Conservation (phyloP, 2,888 invertebrate species). For the Cancer borealis region DNA sequence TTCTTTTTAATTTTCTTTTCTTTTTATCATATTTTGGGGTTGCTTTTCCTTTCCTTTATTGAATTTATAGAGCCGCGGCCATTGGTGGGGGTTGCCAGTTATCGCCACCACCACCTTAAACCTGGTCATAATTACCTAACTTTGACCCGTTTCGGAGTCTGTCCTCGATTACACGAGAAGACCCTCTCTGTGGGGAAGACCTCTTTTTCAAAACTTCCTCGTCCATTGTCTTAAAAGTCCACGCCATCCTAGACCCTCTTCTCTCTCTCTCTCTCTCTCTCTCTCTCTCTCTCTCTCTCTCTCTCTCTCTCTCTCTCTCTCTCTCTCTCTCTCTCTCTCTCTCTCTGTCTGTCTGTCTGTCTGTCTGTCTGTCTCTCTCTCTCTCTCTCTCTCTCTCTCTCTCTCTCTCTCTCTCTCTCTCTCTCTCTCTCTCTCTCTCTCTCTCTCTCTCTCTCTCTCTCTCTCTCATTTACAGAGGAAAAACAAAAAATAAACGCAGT, state of each 20-base stretch:
- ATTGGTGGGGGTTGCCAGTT: neutral
- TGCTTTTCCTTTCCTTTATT: neutral
- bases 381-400: too few relatives aligned
- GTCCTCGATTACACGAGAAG: neutral
- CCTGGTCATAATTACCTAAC: neutral
- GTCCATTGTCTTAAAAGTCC: constrained; percentile 20
- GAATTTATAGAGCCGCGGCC: neutral
- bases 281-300: too few relatives aligned
- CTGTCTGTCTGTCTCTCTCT: too few relatives aligned
- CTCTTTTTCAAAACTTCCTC: neutral
- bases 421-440: too few relatives aligned
- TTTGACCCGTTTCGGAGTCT: neutral
- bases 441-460: too few relatives aligned
- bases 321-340: neutral
- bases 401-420: too few relatives aligned
- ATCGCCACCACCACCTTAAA: neutral
- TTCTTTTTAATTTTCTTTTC: too few relatives aligned
- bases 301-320: too few relatives aligned
- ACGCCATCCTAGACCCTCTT: neutral
- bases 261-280: too few relatives aligned
- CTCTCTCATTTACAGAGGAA: neutral
- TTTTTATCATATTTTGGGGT: too few relatives aligned
- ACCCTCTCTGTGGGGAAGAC: neutral
- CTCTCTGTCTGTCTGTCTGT: neutral
- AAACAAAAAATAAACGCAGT: too few relatives aligned